phyloP scores from a whole-genome alignment of 2,113 vertebrate genomes.

The Prionailurus viverrinus region DNA sequence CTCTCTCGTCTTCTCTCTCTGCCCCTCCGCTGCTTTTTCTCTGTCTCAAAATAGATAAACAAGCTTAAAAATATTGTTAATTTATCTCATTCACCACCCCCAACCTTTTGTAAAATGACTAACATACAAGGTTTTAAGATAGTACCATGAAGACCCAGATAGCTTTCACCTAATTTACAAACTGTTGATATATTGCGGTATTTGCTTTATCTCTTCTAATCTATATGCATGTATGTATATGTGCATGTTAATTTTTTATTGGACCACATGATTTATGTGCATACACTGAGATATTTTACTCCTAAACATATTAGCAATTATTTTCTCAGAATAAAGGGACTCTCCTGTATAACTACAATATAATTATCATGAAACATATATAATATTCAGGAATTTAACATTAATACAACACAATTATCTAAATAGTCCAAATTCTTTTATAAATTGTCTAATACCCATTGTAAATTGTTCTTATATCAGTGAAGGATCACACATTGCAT shows the following conservation, averaged over 20 bases:
- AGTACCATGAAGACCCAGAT: background rate
- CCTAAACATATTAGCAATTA: background rate
- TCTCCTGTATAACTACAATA: background rate
- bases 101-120: constrained; percentile 16
- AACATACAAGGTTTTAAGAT: background rate
- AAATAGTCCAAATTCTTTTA: background rate
- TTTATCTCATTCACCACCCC: background rate
- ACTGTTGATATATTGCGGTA: background rate
- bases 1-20: too few relatives aligned
- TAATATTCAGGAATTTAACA: constrained; percentile 25
- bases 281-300: background rate
- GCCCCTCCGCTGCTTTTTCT: too few relatives aligned
- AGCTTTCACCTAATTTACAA: background rate
- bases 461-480: background rate
- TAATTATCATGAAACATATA: background rate
- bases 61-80: too few relatives aligned
- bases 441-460: background rate
- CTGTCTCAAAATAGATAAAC: too few relatives aligned
- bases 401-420: background rate
- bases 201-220: constrained; percentile 14
- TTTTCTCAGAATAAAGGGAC: background rate
- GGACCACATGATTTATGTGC: background rate
- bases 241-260: background rate
- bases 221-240: background rate
- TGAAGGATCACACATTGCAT: background rate